A percentile compares a stretch with the other conserved stretches of the same genome.
Evolutionary conservation across 2,113 vertebrate genomes (phyloP).

Genomic region (Isurus oxyrinchus): DNA sequence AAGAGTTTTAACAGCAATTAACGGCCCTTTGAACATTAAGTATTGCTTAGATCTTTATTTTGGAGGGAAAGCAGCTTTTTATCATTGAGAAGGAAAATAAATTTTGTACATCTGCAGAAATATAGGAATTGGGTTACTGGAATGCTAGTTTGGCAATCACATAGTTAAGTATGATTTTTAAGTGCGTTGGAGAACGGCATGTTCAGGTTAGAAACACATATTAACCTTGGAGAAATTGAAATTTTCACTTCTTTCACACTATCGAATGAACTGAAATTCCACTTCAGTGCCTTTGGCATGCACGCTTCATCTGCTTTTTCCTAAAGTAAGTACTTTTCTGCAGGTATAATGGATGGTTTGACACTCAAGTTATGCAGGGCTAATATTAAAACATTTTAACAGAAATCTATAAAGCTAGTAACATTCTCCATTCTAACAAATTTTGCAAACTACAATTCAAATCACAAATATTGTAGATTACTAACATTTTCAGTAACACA

Average conservation of each 20-base stretch:
- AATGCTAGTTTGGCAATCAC: background rate
- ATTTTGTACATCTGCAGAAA: background rate
- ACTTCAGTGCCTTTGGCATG: slow-evolving; percentile 29
- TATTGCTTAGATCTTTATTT: background rate
- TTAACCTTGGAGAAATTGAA: slow-evolving; percentile 34
- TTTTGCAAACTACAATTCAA: background rate
- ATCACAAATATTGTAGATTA: background rate
- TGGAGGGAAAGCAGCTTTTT: background rate
- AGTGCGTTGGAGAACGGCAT: background rate
- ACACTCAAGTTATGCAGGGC: background rate
- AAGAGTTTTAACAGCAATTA: background rate
- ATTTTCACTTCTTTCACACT: slow-evolving; percentile 30
- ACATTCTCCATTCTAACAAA: background rate
- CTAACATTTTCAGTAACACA: slow-evolving; percentile 1
- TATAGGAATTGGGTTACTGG: background rate
- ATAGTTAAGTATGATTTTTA: slow-evolving; percentile 15
- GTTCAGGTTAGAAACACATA: slow-evolving; percentile 24
- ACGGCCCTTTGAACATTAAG: background rate
- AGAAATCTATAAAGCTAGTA: background rate
- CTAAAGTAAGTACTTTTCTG: background rate
- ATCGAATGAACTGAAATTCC: slow-evolving; percentile 30
- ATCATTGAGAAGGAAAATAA: background rate
- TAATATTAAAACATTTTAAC: background rate
- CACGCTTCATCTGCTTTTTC: slow-evolving; percentile 5
- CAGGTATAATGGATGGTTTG: slow-evolving; percentile 10